These are phyloP conservation scores for Rhinoptilus africanus DNA, from an alignment of 2,113 vertebrate species.

Conservation along the genomic window DNA sequence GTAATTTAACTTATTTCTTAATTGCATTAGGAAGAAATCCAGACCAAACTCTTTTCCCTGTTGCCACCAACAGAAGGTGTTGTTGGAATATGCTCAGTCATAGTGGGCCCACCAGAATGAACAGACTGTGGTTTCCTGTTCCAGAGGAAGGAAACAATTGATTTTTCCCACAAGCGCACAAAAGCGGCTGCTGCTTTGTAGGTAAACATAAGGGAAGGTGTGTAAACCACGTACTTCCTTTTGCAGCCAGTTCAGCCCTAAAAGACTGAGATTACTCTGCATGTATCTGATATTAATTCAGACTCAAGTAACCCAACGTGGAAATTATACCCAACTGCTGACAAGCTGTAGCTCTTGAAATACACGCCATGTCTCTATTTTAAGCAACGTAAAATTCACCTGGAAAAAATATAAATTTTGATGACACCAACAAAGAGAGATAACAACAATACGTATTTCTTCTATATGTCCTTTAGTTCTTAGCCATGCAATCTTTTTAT, in stretches of 20 bases:
- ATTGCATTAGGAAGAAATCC: slow-evolving; percentile 2
- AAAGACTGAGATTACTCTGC: not conserved
- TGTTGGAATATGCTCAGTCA: not conserved
- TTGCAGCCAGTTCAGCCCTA: not conserved
- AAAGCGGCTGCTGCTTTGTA: slow-evolving; percentile 3
- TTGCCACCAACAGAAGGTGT: not conserved
- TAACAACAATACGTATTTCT: not conserved
- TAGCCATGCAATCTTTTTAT: not conserved
- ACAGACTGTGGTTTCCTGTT: slow-evolving; percentile 41
- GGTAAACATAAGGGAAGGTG: slow-evolving; percentile 18
- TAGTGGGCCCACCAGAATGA: not conserved
- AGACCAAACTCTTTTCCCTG: not conserved
- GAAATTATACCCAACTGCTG: not conserved
- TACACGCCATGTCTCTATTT: not conserved
- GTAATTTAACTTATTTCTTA: not conserved
- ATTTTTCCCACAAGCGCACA: not conserved
- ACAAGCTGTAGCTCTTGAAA: not conserved
- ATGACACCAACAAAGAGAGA: not conserved
- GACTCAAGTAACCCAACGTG: not conserved
- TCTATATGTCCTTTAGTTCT: not conserved
- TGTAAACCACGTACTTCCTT: not conserved
- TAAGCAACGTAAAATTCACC: not conserved
- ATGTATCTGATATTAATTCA: not conserved
- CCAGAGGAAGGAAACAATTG: slow-evolving; percentile 30
- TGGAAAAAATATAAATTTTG: not conserved